Percentiles rank a stretch among this genome's conserved stretches.
phyloP scores from a whole-genome alignment of 2,113 vertebrate species.

The Chrysochloris asiatica region DNA sequence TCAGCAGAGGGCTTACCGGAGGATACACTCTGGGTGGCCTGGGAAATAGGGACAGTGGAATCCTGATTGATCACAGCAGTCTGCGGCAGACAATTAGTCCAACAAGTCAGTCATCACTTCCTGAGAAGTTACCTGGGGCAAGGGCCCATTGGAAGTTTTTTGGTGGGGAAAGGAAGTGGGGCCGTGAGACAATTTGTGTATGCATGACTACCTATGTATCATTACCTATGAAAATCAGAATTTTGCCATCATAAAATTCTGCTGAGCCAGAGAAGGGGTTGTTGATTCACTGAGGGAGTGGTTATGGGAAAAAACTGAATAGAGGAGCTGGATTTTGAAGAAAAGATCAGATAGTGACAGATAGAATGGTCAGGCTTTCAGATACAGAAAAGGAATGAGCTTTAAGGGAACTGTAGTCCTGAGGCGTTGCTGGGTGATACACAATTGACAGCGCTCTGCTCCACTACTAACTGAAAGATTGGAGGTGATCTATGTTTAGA shows the following conservation, averaged over 20 bases:
- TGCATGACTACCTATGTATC: too few relatives aligned
- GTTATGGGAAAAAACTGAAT: neutral
- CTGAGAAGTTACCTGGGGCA: neutral
- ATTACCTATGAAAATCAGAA: too few relatives aligned
- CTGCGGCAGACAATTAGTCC: neutral
- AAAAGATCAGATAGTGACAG: neutral
- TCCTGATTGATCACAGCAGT: conserved; percentile 40
- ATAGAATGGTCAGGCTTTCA: neutral
- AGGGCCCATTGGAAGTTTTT: neutral
- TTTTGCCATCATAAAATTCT: neutral
- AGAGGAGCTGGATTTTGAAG: neutral
- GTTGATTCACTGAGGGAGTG: too few relatives aligned
- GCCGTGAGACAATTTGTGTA: neutral
- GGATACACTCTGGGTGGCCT: conserved; percentile 45
- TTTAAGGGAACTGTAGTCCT: too few relatives aligned
- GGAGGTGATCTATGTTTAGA: neutral
- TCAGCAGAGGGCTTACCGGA: neutral
- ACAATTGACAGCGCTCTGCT: too few relatives aligned
- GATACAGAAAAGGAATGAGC: too few relatives aligned
- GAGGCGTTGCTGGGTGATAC: too few relatives aligned
- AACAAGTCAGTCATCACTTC: neutral
- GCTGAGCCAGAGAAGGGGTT: neutral
- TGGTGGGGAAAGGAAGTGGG: neutral
- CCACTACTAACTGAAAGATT: neutral
- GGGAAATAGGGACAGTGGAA: neutral